Percentiles rank a stretch among this genome's conserved stretches.
phyloP scores from a whole-genome alignment of 2,797 vertebrate species.

The Takifugu ocellatus region DNA sequence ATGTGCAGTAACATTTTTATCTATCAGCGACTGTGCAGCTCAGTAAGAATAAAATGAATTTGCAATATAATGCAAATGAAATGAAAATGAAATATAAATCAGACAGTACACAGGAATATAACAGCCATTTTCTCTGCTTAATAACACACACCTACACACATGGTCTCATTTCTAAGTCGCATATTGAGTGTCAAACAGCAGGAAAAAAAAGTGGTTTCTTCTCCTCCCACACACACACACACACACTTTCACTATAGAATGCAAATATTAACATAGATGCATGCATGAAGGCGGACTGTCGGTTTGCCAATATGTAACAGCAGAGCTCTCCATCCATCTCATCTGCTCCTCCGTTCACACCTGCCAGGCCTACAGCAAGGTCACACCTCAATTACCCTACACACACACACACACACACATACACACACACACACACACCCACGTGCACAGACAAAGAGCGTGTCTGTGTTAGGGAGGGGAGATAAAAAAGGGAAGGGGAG shows the following conservation, averaged over 20 bases:
- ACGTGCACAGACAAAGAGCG: not conserved
- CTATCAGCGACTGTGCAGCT: too few species aligned
- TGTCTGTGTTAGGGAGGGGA: slow-evolving; percentile 34
- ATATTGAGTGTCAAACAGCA: slow-evolving; percentile 28
- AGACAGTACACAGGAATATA: slow-evolving; percentile 1
- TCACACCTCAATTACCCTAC: slow-evolving; percentile 69
- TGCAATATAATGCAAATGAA: too few species aligned
- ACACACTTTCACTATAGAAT: slow-evolving; percentile 37
- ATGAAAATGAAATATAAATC: too few species aligned
- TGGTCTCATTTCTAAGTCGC: slow-evolving; percentile 27
- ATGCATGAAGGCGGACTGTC: slow-evolving; percentile 25
- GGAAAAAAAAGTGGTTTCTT: slow-evolving; percentile 20
- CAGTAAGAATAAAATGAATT: too few species aligned
- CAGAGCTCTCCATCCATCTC: slow-evolving; percentile 41
- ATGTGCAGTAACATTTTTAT: too few species aligned
- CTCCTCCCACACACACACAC: slow-evolving; percentile 41
- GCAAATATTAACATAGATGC: slow-evolving; percentile 55
- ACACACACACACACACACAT: slow-evolving; percentile 4
- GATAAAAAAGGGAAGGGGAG: slow-evolving; percentile 57
- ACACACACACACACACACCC: slow-evolving; percentile 30
- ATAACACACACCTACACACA: slow-evolving; percentile 30
- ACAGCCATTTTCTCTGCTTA: slow-evolving; percentile 17
- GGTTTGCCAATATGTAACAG: slow-evolving; percentile 34
- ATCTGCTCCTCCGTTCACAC: slow-evolving; percentile 59
- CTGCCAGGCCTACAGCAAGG: slow-evolving; percentile 73